Evolutionary conservation across 2,888 invertebrate genomes (phyloP), one percentile per base, ranked within the genome.

Genomic region (Polietes domitor): DNA sequence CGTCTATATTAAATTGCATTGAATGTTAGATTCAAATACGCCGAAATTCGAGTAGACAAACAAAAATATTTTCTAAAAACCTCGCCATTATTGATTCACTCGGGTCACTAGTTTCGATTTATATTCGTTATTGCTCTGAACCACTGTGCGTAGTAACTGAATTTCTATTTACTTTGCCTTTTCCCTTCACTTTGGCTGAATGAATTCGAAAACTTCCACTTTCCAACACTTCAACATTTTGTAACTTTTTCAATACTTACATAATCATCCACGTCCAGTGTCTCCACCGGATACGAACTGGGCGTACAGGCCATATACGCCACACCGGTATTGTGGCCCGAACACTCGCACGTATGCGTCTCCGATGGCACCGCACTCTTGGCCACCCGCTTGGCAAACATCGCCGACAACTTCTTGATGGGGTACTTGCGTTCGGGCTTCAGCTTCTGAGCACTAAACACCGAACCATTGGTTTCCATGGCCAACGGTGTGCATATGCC

Each of bases 401-500:
- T 95, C 26, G 93, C 94, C 5, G 94, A 93, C 85, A 96, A 94
- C 85, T 95, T 94, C 88, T 94, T 94, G 3, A 94, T 93, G 19
- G 93, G 93, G 79, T 94, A 93, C 53, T 93, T 92, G 72, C 94
- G 94, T 68, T 94, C 94, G 15, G 93, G 92, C 79, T 93, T 93
- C 82, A 95, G 88, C 89, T 94, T 94, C 80, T 93, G 93, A 0
- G 93, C 94, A 81, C 94, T 94, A 88, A 96, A 96, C 77, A 96
- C 93, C 0, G 95, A 93, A 17, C 94, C 98, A 88, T 97, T 97
- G 2, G 97, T 97, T 91, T 97, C 97, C 87, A 97, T 91, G 0
- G 97, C 96, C 21, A 98, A 93, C 0, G 97, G 96, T 0, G 95
- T 94, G 89, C 98, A 98, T 63, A 96, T 94, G 19, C 97, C 97